Base-by-base conservation (phyloP, 2,888 invertebrate species). In the Lingula anatina region DNA sequence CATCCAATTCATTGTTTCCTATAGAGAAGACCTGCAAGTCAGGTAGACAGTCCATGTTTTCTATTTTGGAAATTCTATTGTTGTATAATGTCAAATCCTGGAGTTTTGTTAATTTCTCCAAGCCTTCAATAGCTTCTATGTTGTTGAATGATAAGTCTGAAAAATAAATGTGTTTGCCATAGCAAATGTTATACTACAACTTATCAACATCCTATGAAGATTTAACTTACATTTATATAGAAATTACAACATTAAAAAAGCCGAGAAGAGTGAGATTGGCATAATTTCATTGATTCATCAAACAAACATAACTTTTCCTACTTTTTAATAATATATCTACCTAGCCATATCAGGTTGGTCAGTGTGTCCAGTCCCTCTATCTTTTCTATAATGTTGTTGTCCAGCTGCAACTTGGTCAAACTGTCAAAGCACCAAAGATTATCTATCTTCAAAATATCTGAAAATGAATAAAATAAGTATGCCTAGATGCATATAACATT, bases 131-230 rank as follows among this genome's bases (percentile, higher is more conserved):
- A 67, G 82, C 83, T 61, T 83, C 84, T 49, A 94, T 91, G 68
- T 85, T 86, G 77, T 94, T 94, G 68, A 92, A 94, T 0, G 92
- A 92, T 26, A 94, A 79, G 77, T 93, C 90, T 77, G 56, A 35
- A 59, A 51, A 43, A 45, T 47, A 51, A 50, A 44, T 44, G 9
- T 3, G 21, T 35, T 18, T 40, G 12, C 26, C 15, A 21, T 42
- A 41, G 20, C 15, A 55, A 35, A 21, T 12, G 35, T 12, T 31
- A 31, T 12, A 31, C 35, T 15, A 31, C 35, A 12, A n/a, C n/a
- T n/a, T n/a, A n/a, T n/a, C n/a, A n/a, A n/a, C n/a, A n/a, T n/a
- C n/a, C n/a, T n/a, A n/a, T n/a, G n/a, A n/a, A n/a, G n/a, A n/a
- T n/a, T n/a, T n/a, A n/a, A n/a, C n/a, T n/a, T n/a, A n/a, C n/a